These are phyloP conservation scores for Crotophaga sulcirostris DNA, from an alignment of 2,113 vertebrate species.

Conservation along the genomic window DNA sequence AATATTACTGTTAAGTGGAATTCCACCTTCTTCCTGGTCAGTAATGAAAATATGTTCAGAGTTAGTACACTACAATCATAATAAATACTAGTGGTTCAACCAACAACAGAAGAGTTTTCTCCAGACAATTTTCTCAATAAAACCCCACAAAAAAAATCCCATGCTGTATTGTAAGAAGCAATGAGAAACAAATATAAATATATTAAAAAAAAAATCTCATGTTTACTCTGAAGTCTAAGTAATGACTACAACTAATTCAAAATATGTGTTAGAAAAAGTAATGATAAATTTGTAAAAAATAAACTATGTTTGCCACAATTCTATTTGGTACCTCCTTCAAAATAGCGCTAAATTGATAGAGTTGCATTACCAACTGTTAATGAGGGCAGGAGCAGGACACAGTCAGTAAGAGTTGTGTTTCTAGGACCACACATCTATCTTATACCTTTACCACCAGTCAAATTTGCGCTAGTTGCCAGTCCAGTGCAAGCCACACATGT, in stretches of 20 bases:
- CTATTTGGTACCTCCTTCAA: neutral
- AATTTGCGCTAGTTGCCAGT: neutral
- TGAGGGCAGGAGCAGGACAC: neutral
- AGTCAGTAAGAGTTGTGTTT: neutral
- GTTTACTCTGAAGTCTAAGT: neutral
- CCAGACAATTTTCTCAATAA: neutral
- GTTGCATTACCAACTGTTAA: neutral
- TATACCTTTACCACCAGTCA: neutral
- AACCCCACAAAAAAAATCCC: neutral
- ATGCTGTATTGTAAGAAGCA: neutral
- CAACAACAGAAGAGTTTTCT: neutral
- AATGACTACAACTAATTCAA: neutral
- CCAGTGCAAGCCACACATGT: accelerated
- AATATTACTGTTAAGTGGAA: neutral
- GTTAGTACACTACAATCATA: neutral
- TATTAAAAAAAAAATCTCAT: neutral
- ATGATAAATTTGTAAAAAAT: neutral
- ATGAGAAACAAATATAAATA: neutral
- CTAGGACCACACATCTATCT: neutral
- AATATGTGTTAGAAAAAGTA: neutral
- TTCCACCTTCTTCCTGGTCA: neutral
- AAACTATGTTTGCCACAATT: neutral
- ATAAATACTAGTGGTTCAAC: neutral
- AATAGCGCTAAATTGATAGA: neutral
- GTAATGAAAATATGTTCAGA: neutral